phyloP scores from a whole-genome alignment of 2,888 invertebrate genomes.

The Hypselothyrea guttata region DNA sequence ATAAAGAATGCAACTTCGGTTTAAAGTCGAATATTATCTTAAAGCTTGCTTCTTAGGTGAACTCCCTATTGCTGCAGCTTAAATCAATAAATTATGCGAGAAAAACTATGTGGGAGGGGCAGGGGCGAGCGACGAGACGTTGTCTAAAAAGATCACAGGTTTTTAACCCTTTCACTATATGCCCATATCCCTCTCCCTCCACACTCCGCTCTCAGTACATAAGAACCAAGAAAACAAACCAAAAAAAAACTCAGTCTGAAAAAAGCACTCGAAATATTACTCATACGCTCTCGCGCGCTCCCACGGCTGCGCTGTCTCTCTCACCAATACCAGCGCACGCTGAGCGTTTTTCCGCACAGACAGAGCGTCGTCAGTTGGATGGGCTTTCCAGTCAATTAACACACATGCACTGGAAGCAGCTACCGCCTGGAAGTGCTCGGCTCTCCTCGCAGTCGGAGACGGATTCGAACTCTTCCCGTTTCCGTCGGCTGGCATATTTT shows the following conservation, averaged over 20 bases:
- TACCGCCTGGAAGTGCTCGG: conserved; percentile 32
- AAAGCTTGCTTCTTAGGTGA: too few species aligned
- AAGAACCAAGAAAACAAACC: conserved; percentile 43
- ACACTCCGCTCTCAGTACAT: conserved; percentile 37
- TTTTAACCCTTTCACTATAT: conserved; percentile 74
- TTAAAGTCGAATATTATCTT: too few species aligned
- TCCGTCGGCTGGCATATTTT: conserved; percentile 64
- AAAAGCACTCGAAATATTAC: conserved; percentile 54
- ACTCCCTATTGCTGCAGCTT: too few species aligned
- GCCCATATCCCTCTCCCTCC: conserved; percentile 25
- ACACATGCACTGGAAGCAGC: conserved; percentile 45
- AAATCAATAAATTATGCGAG: conserved; percentile 69
- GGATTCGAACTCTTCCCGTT: conserved; percentile 10
- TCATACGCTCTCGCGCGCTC: conserved; percentile 51
- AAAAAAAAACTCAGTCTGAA: conserved; percentile 18
- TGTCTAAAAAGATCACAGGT: conserved; percentile 61
- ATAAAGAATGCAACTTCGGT: background rate
- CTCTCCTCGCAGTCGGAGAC: conserved; percentile 5
- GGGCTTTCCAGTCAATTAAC: conserved; percentile 40
- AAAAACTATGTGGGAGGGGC: conserved; percentile 32
- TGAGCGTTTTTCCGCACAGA: conserved; percentile 59
- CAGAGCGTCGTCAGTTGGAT: conserved; percentile 65
- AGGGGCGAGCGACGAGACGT: conserved; percentile 1
- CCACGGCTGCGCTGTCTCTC: conserved; percentile 49
- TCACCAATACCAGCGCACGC: conserved; percentile 34